Conservation (phyloP, 2,888 invertebrate genomes). For the Ceratothoa steindachneri region DNA sequence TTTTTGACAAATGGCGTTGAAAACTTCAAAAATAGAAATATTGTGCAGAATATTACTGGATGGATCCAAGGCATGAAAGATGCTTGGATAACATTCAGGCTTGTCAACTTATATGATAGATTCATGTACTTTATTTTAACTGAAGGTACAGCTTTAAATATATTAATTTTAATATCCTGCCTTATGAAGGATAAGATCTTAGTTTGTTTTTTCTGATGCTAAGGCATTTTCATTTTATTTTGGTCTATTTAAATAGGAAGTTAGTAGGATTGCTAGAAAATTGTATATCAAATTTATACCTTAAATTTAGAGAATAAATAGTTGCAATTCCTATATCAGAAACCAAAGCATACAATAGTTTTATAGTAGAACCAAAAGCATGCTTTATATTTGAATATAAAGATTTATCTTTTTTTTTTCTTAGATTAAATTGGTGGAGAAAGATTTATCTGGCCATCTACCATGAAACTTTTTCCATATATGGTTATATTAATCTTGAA, state of each 20-base stretch:
- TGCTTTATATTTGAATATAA: neutral
- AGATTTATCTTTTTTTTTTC: neutral
- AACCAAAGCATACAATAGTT: neutral
- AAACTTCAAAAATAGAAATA: neutral
- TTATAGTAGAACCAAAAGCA: neutral
- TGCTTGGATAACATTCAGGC: constrained; percentile 21
- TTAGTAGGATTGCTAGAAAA: no score
- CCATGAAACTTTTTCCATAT: no score
- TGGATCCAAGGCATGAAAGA: constrained; percentile 13
- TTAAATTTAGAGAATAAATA: no score
- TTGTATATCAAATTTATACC: neutral
- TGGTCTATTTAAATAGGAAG: no score
- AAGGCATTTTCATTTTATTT: no score
- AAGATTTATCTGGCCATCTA: no score
- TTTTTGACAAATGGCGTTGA: neutral
- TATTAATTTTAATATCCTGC: no score
- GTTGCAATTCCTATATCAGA: no score
- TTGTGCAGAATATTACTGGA: neutral
- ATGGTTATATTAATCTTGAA: no score
- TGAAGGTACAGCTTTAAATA: constrained; percentile 36
- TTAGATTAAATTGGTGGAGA: neutral
- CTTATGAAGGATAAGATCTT: no score
- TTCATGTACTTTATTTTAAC: constrained; percentile 32
- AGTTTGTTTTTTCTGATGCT: no score
- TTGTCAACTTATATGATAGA: constrained; percentile 28